Base-by-base conservation (phyloP, 2,888 invertebrate genomes). In the Orthonevra nobilis region DNA sequence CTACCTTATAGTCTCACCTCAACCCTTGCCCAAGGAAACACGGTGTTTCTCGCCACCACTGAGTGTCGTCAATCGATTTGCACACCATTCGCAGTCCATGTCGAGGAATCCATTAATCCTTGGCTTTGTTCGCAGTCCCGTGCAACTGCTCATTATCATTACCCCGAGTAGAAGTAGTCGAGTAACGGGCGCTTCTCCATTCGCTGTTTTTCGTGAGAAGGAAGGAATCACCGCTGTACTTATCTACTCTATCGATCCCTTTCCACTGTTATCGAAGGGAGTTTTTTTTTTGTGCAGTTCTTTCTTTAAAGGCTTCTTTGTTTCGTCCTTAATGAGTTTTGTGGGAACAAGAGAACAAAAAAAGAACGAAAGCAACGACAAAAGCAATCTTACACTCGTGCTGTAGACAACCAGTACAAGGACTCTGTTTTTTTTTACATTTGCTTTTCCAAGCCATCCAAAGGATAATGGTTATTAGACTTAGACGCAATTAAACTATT, bases 181-280 rank as follows among this genome's bases (percentile, higher is more conserved):
- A 56, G 50, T 56, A 79, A 66, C 66, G 66, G 56, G 64, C 75
- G 72, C n/a, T n/a, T n/a, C n/a, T n/a, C n/a, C n/a, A 52, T 56
- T 70, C 50, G 44, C 32, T 46, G n/a, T 32, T 9, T 61, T 50
- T 23, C 12, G 19, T 26, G 10, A 40, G 12, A 19, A 42, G 32
- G 12, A n/a, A n/a, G n/a, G n/a, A n/a, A n/a, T n/a, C 32, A 44
- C 36, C 52, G 38, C 19, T 58, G 42, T 50, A 68, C 61, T 73
- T 79, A 79, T 79, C 79, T 73, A 40, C 34, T 79, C 56, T 79
- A 79, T 79, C 73, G 79, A 79, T 79, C 73, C 66, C 56, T 70
- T 68, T 73, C 54, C 66, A 68, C 66, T 68, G 64, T 60, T 66
- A 66, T 66, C 46, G 66, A 56, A 54, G 54, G 48, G 60, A 79